Evolutionary conservation across 2,797 vertebrate genomes (phyloP), one percentile per base, ranked within the genome.

Genomic region (Harpagifer antarcticus): DNA sequence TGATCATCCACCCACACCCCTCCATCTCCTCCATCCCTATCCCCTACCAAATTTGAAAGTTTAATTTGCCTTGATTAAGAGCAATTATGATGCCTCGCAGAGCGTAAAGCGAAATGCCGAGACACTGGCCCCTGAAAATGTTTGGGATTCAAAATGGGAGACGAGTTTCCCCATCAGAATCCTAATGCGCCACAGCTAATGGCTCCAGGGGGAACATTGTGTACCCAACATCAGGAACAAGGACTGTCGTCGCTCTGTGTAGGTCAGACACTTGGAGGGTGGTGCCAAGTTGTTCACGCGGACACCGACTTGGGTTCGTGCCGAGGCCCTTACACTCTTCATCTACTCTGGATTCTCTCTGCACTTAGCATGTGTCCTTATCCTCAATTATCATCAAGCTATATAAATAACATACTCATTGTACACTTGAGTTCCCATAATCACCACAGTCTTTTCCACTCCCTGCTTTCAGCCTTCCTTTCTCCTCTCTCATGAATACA

Each of bases 1-100:
- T 87, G 91, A 93, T 94, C 91, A 84, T 60, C 83, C 88, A 81
- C 84, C 85, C 89, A 81, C 82, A 74, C 87, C 83, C 86, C 72
- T 77, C 81, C 60, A 76, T 87, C 83, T 82, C 82, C 86, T 78
- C 84, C 86, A 88, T 83, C 88, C 82, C 73, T 74, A 83, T 92
- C 89, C 87, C 88, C 83, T 78, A 88, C 89, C 82, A 76, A 89
- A 92, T 93, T 89, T 92, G 88, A 94, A 93, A 91, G 92, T 94
- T 94, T 94, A 94, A 95, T 94, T 94, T 93, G 89, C 92, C 93
- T 93, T 93, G 91, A 94, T 94, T 94, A 94, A 94, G 93, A 92
- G 93, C 93, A 93, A 95, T 95, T 95, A 95, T 90, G 89, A 91
- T 89, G 89, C 90, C 85, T 93, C 84, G 44, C 86, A 72, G 92